Percentiles rank a stretch among this genome's conserved stretches.
These are phyloP conservation scores for Epinotia nisella DNA, from an alignment of 2,888 invertebrate genomes.

Conservation along the genomic window DNA sequence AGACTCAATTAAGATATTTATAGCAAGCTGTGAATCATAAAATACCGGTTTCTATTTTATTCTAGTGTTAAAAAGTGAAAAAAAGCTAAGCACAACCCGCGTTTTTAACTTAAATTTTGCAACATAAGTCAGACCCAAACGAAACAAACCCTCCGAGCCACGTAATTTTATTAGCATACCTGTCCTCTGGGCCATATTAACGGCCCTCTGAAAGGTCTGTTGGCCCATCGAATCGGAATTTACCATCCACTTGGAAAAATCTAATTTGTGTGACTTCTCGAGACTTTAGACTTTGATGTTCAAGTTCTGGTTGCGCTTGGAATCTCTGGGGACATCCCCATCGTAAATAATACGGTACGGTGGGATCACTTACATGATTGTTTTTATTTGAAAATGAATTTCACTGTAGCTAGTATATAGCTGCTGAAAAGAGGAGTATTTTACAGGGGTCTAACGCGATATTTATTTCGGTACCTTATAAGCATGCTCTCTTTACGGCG, in stretches of 20 bases:
- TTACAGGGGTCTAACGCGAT: no score
- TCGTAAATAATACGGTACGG: not conserved
- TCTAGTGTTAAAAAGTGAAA: not conserved
- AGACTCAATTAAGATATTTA: no score
- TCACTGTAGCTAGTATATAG: no score
- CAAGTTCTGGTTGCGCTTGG: not conserved
- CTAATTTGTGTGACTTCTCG: constrained; percentile 40
- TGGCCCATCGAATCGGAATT: constrained; percentile 26
- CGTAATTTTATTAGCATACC: constrained; percentile 50
- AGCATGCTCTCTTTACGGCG: no score
- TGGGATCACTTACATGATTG: not conserved
- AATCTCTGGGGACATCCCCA: not conserved
- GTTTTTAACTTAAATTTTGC: not conserved
- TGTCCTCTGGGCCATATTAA: constrained; percentile 46
- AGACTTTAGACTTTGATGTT: constrained; percentile 30
- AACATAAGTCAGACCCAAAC: constrained; percentile 15
- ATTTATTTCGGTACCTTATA: no score
- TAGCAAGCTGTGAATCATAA: no score
- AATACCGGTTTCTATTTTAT: not conserved
- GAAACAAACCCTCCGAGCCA: constrained; percentile 42
- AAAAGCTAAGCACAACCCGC: not conserved
- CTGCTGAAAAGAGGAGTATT: no score
- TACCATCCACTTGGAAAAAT: constrained; percentile 43
- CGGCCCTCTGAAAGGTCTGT: constrained; percentile 30
- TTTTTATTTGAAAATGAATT: not conserved